Base-by-base conservation (phyloP, 1,140 invertebrate species). In the Bombus waltoni region DNA sequence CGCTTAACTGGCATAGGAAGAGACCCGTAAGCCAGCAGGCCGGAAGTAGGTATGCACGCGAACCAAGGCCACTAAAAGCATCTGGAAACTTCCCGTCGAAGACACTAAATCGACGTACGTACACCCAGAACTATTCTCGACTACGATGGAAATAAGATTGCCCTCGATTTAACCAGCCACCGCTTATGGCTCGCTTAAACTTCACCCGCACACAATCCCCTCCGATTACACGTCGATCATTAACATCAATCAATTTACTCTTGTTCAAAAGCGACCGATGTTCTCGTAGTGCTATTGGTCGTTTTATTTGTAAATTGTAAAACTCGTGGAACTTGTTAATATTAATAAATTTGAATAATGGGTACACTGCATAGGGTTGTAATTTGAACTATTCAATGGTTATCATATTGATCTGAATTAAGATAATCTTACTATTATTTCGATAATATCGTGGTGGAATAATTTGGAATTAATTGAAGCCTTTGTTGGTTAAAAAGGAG, bases 1-100 rank as follows among this genome's bases (percentile, higher is more conserved):
- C 92, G 92, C 93, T 94, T 93, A 94, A 95, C 94, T 93, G 92
- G 92, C 93, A 93, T 92, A 92, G 89, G 92, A 93, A 92, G 86
- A 83, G 85, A 84, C 68, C 85, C 47, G 73, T 90, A 89, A 88
- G 87, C 86, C 78, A 87, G 85, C 86, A 82, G 71, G 70, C 75
- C 85, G 85, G 72, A 87, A 84, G 81, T 87, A 90, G 86, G 83
- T 91, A 86, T 81, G 87, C 87, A 74, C 77, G 70, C 81, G 72
- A 76, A 83, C 83, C 85, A 71, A 80, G 62, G 88, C 84, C 80
- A 87, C 89, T 92, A 88, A 89, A 89, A 91, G 89, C 88, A 90
- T 72, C 86, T 85, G 44, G 86, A 81, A 91, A 92, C 90, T 91
- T 91, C 65, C 81, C 81, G 79, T 84, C 81, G 87, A 87, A 89